Evolutionary conservation across 2,888 invertebrate genomes (phyloP).

Genomic region (Dascillus cervinus): DNA sequence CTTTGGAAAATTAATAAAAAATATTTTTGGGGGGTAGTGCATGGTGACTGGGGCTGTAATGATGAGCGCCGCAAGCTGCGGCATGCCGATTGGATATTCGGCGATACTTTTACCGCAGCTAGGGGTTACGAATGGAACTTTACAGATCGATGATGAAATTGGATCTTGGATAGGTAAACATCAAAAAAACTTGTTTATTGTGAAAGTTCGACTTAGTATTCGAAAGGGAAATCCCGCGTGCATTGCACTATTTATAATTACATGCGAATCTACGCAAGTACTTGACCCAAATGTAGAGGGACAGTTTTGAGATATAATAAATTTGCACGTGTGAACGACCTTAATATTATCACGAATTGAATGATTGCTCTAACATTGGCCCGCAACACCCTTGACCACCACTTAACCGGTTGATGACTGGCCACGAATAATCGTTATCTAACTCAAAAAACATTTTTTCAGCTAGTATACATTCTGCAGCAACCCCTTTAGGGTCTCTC

Average conservation of each 20-base stretch:
- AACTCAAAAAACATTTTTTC: conserved; percentile 20
- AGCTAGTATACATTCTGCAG: conserved; percentile 74
- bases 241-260: too few relatives aligned
- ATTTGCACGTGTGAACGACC: conserved; percentile 15
- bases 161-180: conserved; percentile 71
- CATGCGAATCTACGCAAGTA: too few relatives aligned
- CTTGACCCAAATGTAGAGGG: too few relatives aligned
- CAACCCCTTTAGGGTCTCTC: conserved; percentile 67
- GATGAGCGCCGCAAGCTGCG: conserved; percentile 63
- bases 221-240: too few relatives aligned
- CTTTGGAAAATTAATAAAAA: too few relatives aligned
- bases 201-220: conserved; percentile 4
- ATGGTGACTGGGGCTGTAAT: conserved; percentile 64
- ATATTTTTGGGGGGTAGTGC: too few relatives aligned
- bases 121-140: conserved; percentile 49
- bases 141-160: conserved; percentile 59
- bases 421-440: too few relatives aligned
- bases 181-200: conserved; percentile 1
- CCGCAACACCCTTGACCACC: conserved; percentile 13
- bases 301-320: too few relatives aligned
- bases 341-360: conserved; percentile 14
- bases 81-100: conserved; percentile 74
- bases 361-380: conserved; percentile 15
- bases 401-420: conserved; percentile 2
- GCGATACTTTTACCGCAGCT: conserved; percentile 71